Conservation (phyloP, 2,797 vertebrate species). For the Malurus leucopterus region DNA sequence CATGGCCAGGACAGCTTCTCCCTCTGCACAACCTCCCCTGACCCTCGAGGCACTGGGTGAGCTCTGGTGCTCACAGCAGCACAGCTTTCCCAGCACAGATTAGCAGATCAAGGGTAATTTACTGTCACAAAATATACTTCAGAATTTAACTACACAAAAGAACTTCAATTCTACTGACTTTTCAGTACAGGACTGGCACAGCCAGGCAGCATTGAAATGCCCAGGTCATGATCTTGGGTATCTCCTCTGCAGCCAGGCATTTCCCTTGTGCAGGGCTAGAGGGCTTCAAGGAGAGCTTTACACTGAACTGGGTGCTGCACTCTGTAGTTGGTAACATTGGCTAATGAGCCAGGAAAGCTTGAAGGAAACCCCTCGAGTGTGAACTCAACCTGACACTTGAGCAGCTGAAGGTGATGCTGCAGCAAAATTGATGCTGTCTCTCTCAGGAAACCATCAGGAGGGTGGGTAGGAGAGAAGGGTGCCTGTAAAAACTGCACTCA, state of each 20-base stretch:
- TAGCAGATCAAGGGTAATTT: neutral
- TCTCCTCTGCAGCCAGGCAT: neutral
- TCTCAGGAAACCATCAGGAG: neutral
- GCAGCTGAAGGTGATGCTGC: neutral
- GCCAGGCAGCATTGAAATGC: neutral
- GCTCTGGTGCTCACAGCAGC: neutral
- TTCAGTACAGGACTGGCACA: neutral
- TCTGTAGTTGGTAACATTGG: neutral
- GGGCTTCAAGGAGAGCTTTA: neutral
- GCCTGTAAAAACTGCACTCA: neutral
- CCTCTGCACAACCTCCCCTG: fast-evolving
- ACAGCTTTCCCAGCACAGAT: neutral
- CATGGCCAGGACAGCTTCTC: neutral
- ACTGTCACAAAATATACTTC: neutral
- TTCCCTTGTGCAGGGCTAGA: neutral
- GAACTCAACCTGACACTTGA: neutral
- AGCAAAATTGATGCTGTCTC: neutral
- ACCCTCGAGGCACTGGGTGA: neutral
- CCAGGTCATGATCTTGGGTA: neutral
- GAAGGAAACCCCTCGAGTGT: neutral
- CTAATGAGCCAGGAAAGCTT: neutral
- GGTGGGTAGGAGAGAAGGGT: neutral
- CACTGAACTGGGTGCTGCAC: neutral
- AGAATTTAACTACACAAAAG: neutral
- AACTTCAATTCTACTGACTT: neutral